Base-by-base conservation (phyloP, 2,113 vertebrate species). In the Corythornis madagascariensis region DNA sequence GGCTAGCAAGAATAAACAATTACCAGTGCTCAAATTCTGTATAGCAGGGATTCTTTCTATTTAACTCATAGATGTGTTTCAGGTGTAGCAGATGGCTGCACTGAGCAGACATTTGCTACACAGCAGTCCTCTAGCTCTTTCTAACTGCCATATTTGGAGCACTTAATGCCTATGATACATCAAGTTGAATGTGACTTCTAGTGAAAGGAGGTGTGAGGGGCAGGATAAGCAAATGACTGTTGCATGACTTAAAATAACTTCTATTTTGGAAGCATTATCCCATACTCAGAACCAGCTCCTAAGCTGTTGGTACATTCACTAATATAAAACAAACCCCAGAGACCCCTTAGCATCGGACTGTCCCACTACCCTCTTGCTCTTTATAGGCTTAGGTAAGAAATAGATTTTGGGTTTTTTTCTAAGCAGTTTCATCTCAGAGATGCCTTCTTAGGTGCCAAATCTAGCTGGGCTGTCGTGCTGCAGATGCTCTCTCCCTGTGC, bases 121-220 rank as follows among this genome's bases (percentile, higher is more conserved):
- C 78, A 45, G 79, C 50, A 70, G 3, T 89, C 82, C 66, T 95
- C 66, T 55, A 83, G 50, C 71, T 90, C 86, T 94, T 91, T 92
- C 20, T 83, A 40, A 78, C 65, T 71, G 84, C 69, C 70, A 0
- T 50, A 21, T 77, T 93, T 67, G 72, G 88, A 95, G 97, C 97
- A 97, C 97, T 98, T 97, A 96, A 88, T 65, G 63, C 66, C 48
- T 89, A 10, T 29, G 50, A 88, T 86, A 82, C 79, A 35, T n/a
- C 66, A 24, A 69, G 17, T 69, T 77, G 86, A 88, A 31, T 3
- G 2, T 57, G 45, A 48, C 74, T 28, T 71, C 69, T 83, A 47
- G 73, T 15, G 3, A 93, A 80, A 69, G 45, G 64, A 95, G 72
- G 21, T 61, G n/a, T 74, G 40, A 88, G 60, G 53, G 79, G 35